A percentile compares a stretch with the other conserved stretches of the same genome.
These are phyloP conservation scores for Diphyllodes magnificus DNA, from an alignment of 2,113 vertebrate species.

Conservation along the genomic window DNA sequence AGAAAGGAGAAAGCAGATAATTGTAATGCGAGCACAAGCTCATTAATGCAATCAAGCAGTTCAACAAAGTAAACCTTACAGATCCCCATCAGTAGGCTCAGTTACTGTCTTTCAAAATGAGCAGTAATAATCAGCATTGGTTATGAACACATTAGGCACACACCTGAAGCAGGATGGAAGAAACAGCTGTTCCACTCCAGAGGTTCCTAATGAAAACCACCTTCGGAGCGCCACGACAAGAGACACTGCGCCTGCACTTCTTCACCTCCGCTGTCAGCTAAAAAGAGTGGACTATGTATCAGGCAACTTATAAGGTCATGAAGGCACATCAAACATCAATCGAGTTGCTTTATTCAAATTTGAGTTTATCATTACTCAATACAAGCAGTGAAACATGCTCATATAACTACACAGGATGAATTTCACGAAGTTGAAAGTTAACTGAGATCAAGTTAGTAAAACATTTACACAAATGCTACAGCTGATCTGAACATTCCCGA, in stretches of 20 bases:
- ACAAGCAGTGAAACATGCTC: background rate
- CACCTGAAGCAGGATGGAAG: constrained; percentile 4
- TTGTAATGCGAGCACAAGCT: background rate
- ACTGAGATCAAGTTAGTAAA: background rate
- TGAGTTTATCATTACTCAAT: constrained; percentile 6
- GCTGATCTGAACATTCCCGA: background rate
- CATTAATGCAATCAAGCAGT: background rate
- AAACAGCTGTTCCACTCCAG: background rate
- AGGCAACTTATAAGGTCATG: background rate
- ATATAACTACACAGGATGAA: background rate
- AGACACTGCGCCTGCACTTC: background rate
- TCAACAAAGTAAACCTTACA: background rate
- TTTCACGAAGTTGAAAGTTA: background rate
- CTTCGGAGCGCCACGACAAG: accelerated
- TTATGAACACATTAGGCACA: accelerated
- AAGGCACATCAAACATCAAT: background rate
- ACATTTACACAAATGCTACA: background rate
- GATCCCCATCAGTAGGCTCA: background rate
- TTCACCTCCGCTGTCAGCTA: background rate
- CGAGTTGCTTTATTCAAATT: background rate
- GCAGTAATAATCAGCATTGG: background rate
- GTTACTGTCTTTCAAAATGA: background rate
- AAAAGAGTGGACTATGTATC: background rate
- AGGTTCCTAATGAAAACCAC: background rate
- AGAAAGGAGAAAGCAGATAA: background rate